phyloP scores from a whole-genome alignment of 2,888 invertebrate species.

The Cheilosia variabilis region DNA sequence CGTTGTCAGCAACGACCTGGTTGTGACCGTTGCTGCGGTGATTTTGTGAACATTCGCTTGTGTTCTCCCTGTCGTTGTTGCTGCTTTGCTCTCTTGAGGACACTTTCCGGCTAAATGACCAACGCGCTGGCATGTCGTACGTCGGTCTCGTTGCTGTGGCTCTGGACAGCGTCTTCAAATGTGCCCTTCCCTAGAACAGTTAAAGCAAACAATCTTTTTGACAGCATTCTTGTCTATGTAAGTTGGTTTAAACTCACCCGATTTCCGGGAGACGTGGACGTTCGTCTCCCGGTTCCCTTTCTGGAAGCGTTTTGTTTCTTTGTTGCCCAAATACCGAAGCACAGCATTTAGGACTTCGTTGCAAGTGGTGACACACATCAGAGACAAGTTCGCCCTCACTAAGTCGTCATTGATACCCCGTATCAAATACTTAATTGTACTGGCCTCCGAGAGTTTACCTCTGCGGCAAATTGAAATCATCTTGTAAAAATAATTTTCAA shows the following conservation, averaged over 20 bases:
- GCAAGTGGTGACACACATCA: conserved; percentile 17
- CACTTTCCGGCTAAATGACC: no score
- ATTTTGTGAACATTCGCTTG: conserved; percentile 13
- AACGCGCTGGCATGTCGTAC: no score
- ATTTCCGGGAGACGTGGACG: conserved; percentile 13
- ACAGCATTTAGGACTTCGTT: conserved; percentile 21
- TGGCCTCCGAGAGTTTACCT: conserved; percentile 17
- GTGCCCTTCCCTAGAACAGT: not conserved
- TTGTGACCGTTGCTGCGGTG: not conserved
- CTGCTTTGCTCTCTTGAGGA: not conserved
- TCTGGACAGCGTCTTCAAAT: no score
- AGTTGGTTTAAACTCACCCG: conserved; percentile 11
- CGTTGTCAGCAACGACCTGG: not conserved
- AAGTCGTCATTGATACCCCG: conserved; percentile 4
- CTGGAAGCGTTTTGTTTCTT: not conserved
- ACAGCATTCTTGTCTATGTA: not conserved
- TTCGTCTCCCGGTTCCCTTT: conserved; percentile 15
- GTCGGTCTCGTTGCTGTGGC: no score
- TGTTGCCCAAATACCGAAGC: not conserved
- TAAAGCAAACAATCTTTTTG: not conserved
- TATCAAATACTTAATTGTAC: conserved; percentile 6
- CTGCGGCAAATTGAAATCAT: conserved; percentile 17
- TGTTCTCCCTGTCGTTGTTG: not conserved
- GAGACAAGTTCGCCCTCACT: not conserved
- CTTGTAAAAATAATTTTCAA: conserved; percentile 12